Evolutionary conservation across 2,113 vertebrate genomes (phyloP).

Genomic region (human (Homo sapiens)): GRCh38 chr12:122056001-122056500

Average conservation of each 20-base stretch:
- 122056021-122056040: background rate
- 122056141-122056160: background rate
- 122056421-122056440: accelerated
- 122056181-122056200: background rate
- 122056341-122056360: background rate
- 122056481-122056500: background rate
- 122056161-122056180: background rate
- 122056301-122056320: background rate
- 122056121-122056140: background rate
- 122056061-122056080: background rate
- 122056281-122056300: background rate
- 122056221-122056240: background rate
- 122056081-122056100: background rate
- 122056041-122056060: background rate
- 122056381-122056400: background rate
- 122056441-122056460: background rate
- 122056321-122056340: too few species aligned
- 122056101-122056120: background rate
- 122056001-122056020: background rate
- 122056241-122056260: background rate
- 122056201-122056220: background rate
- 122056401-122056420: background rate
- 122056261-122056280: background rate
- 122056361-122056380: background rate
- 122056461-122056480: accelerated